Conservation (phyloP, 2,797 vertebrate genomes). For the Kryptopterus vitreolus region DNA sequence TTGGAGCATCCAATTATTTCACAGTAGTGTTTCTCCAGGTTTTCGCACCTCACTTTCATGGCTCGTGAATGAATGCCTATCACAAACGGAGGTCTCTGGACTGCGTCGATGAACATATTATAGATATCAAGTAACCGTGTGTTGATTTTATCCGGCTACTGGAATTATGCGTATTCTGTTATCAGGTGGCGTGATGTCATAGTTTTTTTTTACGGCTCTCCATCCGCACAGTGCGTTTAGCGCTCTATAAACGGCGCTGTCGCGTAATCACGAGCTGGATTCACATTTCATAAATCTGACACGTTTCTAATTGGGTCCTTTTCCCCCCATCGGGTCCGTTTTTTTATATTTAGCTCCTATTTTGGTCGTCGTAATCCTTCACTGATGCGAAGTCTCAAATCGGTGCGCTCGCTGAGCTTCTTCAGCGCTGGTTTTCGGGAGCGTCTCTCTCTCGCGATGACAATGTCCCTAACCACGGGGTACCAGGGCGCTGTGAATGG, state of each 20-base stretch:
- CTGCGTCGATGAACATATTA: background rate
- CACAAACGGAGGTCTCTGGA: too few species aligned
- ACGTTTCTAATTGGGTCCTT: background rate
- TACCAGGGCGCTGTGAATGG: background rate
- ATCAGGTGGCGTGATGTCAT: background rate
- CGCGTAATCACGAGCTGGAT: background rate
- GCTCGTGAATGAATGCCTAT: background rate
- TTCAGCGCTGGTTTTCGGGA: background rate
- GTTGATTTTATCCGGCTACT: background rate
- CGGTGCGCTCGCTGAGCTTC: background rate
- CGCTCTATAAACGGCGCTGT: background rate
- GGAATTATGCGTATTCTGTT: background rate
- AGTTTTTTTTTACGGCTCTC: background rate
- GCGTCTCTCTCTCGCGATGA: background rate
- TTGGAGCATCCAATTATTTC: background rate
- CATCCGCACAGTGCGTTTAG: background rate
- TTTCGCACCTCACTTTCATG: background rate
- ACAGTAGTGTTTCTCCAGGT: background rate
- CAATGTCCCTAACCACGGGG: background rate
- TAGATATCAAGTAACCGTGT: background rate
- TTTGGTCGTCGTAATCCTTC: background rate
- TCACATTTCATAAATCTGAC: background rate
- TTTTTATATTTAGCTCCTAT: background rate
- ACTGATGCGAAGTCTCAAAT: background rate
- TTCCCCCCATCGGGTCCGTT: background rate